Conservation (phyloP, 2,888 invertebrate genomes). For the Athalia rosae region DNA sequence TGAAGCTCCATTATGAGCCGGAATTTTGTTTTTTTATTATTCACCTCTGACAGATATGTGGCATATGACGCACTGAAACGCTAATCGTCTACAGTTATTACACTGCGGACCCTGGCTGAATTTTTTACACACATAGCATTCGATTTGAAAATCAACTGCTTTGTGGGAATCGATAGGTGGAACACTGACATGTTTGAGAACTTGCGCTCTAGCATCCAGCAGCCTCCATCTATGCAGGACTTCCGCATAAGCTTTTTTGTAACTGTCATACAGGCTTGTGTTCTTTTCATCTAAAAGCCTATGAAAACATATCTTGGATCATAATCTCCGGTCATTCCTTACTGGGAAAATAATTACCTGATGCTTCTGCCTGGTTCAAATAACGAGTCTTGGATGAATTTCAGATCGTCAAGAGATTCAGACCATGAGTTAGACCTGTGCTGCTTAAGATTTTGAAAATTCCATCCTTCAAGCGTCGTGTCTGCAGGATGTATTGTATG, state of each 20-base stretch:
- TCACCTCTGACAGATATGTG: constrained; percentile 88
- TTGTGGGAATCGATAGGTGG: constrained; percentile 75
- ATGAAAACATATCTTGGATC: constrained; percentile 5
- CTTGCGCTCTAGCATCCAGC: constrained; percentile 84
- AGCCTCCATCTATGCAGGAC: constrained; percentile 91
- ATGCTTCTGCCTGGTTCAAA: constrained; percentile 64
- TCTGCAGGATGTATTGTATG: constrained; percentile 91
- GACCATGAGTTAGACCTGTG: constrained; percentile 92
- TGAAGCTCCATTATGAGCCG: constrained; percentile 33
- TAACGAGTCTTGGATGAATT: constrained; percentile 71
- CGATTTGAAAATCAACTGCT: constrained; percentile 84
- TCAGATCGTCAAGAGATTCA: constrained; percentile 86
- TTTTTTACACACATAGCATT: constrained; percentile 83
- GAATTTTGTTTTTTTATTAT: constrained; percentile 35
- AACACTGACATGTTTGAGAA: constrained; percentile 78
- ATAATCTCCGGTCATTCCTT: background rate
- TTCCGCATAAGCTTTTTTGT: constrained; percentile 92
- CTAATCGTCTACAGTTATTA: constrained; percentile 82
- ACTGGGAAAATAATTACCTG: constrained; percentile 58
- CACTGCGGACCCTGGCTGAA: constrained; percentile 83
- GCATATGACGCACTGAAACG: constrained; percentile 89
- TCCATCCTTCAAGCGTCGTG: constrained; percentile 86
- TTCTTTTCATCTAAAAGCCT: constrained; percentile 74
- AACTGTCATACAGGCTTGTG: constrained; percentile 84
- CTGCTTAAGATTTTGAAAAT: constrained; percentile 81